Evolutionary conservation across 2,113 vertebrate genomes (phyloP), one percentile per base, ranked within the genome.

Genomic region (Hydrolagus affinis): DNA sequence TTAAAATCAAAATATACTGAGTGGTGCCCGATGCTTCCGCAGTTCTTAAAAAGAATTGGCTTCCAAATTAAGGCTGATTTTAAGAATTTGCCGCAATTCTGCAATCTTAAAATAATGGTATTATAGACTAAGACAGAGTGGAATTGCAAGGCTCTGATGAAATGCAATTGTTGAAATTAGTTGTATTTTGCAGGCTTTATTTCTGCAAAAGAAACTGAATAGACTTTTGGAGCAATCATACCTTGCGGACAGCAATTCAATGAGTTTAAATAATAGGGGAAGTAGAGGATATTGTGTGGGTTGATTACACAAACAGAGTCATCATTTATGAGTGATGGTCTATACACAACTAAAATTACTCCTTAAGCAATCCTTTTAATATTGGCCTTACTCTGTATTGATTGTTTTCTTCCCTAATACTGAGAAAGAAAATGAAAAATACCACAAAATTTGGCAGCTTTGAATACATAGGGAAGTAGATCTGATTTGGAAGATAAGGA

Each of bases 361-460:
- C 72, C 72, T 74, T 44, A 21, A 74, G 72, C 72, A 56, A 74
- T 32, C 30, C 32, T 74, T 56, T 74, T 74, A 74, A 68, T 68
- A 68, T 68, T 21, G 11, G 8, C 17, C 17, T 74, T 74, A 15
- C 2, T 21, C 28, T 44, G 21, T 21, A 44, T 74, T 17, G 72
- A 28, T 74, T 3, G 21, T 56, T 56, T 74, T 21, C 9, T 44
- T 17, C 32, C 44, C 23, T 32, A 28, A 32, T 74, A 44, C 15
- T 19, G 72, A 74, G 30, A 25, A 44, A 74, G 72, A 74, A 70
- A 3, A 44, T 44, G 44, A 44, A 44, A 44, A 44, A 1, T 44
- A 44, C 44, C 44, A 44, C 44, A 44, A 44, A 44, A 44, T 1
- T 44, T 6, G 44, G 44, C 44, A 44, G 44, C 44, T 44, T 44